These are phyloP conservation scores for Chiropotes sagulatus DNA, from an alignment of 2,797 vertebrate species.

Conservation along the genomic window DNA sequence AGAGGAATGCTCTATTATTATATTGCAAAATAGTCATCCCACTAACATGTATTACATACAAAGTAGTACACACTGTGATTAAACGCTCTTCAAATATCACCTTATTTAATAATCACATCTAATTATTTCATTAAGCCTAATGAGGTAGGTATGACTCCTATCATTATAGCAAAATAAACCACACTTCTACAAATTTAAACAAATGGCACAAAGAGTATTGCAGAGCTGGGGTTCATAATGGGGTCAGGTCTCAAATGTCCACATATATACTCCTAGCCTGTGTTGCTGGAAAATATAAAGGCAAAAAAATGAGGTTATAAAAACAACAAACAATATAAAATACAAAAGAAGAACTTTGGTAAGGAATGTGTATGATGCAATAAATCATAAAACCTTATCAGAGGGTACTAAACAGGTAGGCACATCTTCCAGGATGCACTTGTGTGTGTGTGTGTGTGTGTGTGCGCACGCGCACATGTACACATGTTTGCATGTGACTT, in stretches of 20 bases:
- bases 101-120: neutral
- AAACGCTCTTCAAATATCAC: neutral
- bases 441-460: too few species aligned
- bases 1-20: neutral
- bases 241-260: neutral
- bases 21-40: neutral
- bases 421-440: neutral
- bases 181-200: neutral
- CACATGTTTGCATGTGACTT: too few species aligned
- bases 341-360: neutral
- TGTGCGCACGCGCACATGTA: fast-evolving
- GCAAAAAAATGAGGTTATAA: neutral
- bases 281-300: neutral
- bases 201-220: neutral
- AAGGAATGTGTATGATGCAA: neutral
- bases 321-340: neutral
- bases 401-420: neutral
- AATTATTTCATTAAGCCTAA: neutral
- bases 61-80: neutral
- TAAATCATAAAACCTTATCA: neutral
- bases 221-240: neutral
- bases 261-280: neutral
- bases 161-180: neutral
- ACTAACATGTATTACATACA: neutral
- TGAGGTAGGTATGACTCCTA: neutral